phyloP scores from a whole-genome alignment of 92 coral and sea anemone species.

The Epizoanthus illoricatus region DNA sequence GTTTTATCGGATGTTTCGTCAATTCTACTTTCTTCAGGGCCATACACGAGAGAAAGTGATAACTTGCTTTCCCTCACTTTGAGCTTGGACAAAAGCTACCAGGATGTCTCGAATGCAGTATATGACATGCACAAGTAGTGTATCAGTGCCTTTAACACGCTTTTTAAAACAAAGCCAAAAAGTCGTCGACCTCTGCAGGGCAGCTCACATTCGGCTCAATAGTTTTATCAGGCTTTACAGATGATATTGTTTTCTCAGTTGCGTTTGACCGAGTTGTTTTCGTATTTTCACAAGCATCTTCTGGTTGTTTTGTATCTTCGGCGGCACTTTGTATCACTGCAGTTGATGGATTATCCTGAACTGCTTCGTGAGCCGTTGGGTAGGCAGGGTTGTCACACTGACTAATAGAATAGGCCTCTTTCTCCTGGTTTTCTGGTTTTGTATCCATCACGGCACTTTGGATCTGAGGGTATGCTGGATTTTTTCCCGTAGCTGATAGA shows the following conservation, averaged over 20 bases:
- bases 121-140: too few relatives aligned
- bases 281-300: slow-evolving; percentile 4
- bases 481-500: not conserved
- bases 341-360: not conserved
- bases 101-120: too few relatives aligned
- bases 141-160: not conserved
- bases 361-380: slow-evolving; percentile 29
- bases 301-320: not conserved
- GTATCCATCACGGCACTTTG: slow-evolving; percentile 17
- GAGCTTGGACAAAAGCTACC: too few relatives aligned
- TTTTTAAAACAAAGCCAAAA: not conserved
- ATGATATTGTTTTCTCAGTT: not conserved
- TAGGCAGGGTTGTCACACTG: not conserved
- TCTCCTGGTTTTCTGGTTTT: not conserved
- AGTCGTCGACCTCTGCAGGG: not conserved
- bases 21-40: too few relatives aligned
- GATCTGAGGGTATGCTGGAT: slow-evolving; percentile 16
- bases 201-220: not conserved
- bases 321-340: slow-evolving; percentile 16
- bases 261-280: not conserved
- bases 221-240: not conserved
- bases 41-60: too few relatives aligned
- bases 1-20: too few relatives aligned
- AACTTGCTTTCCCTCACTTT: too few relatives aligned
- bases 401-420: not conserved